Evolutionary conservation across 2,888 invertebrate genomes (phyloP).

Genomic region (Spialia ferax): DNA sequence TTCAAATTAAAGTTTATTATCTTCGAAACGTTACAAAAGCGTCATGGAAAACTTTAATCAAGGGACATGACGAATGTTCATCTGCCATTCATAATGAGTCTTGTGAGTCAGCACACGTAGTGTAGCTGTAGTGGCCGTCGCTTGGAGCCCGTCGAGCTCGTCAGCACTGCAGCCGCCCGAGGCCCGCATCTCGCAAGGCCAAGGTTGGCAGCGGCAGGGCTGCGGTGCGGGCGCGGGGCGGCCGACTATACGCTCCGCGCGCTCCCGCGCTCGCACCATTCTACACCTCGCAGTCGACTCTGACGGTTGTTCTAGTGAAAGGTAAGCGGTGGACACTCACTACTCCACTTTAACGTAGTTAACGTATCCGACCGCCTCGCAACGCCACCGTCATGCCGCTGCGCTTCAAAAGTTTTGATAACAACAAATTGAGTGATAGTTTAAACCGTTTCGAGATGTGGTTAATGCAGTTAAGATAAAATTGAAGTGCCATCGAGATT

Average conservation of each 20-base stretch:
- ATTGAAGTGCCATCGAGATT: constrained; percentile 71
- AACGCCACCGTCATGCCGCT: constrained; percentile 56
- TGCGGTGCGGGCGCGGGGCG: constrained; percentile 76
- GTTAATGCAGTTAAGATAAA: constrained; percentile 62
- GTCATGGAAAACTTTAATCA: neutral
- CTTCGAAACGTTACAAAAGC: neutral
- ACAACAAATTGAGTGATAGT: constrained; percentile 66
- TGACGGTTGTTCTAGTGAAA: constrained; percentile 85
- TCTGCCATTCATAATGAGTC: neutral
- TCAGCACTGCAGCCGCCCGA: constrained; percentile 54
- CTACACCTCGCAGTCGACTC: constrained; percentile 86
- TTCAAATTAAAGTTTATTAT: neutral
- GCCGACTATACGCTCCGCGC: constrained; percentile 76
- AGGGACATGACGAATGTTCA: neutral
- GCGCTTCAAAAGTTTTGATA: constrained; percentile 56
- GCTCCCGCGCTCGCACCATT: constrained; percentile 81
- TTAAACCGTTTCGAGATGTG: constrained; percentile 71
- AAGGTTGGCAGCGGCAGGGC: constrained; percentile 80
- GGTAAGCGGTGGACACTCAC: constrained; percentile 82
- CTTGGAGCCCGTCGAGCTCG: constrained; percentile 9
- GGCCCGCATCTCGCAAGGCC: constrained; percentile 81
- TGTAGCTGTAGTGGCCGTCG: neutral
- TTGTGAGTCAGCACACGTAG: neutral
- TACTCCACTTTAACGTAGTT: constrained; percentile 63
- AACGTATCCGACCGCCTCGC: constrained; percentile 51